Conservation (phyloP, 2,113 vertebrate species). For the Caracal caracal region DNA sequence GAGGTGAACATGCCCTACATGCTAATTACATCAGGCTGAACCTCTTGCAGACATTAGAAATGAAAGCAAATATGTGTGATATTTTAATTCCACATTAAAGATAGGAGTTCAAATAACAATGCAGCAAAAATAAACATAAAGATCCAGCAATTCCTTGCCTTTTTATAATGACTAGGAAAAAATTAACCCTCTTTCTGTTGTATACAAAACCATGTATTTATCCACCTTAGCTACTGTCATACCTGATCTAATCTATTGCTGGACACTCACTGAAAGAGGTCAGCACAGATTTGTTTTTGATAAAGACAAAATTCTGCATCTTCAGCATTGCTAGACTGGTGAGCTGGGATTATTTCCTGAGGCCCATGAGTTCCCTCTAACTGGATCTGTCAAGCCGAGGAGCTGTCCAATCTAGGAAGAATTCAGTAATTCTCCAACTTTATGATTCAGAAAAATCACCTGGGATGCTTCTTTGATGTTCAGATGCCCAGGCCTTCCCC, state of each 20-base stretch:
- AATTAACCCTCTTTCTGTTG: neutral
- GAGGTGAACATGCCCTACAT: neutral
- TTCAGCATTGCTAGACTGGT: neutral
- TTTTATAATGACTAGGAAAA: neutral
- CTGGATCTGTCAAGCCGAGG: neutral
- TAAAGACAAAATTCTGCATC: neutral
- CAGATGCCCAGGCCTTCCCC: neutral
- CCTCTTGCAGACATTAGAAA: slow-evolving; percentile 16
- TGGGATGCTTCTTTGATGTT: neutral
- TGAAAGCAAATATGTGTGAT: neutral
- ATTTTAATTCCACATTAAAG: slow-evolving; percentile 17
- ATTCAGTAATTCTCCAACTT: neutral
- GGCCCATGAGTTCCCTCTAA: neutral
- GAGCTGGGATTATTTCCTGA: slow-evolving; percentile 19
- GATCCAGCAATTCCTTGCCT: neutral
- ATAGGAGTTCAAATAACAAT: neutral
- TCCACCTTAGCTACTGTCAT: neutral
- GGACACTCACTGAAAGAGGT: neutral
- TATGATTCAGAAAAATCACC: neutral
- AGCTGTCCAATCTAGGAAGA: slow-evolving; percentile 5
- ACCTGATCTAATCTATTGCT: neutral
- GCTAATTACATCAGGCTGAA: slow-evolving; percentile 21
- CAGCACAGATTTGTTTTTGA: neutral
- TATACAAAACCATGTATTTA: neutral
- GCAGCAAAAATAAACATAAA: neutral